phyloP scores from a whole-genome alignment of 1,140 invertebrate species.

The Oreohelix idahoensis region DNA sequence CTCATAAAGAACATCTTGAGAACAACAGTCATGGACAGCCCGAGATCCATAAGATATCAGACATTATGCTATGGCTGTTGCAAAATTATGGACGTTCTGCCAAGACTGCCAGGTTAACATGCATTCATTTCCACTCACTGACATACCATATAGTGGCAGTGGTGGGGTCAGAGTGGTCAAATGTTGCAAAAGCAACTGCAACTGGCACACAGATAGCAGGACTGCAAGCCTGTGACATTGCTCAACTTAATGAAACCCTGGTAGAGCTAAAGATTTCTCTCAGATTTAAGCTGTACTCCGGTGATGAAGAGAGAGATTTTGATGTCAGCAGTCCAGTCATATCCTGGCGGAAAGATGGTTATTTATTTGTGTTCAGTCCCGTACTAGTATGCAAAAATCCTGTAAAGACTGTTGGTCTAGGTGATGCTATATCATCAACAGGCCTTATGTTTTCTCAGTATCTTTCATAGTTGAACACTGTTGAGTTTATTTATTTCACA shows the following conservation, averaged over 20 bases:
- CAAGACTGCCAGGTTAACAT: constrained; percentile 67
- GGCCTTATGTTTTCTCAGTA: constrained; percentile 73
- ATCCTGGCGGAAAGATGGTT: constrained; percentile 70
- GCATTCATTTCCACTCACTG: constrained; percentile 75
- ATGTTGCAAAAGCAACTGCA: constrained; percentile 71
- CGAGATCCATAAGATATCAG: constrained; percentile 70
- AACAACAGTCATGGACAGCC: constrained; percentile 58
- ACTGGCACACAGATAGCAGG: constrained; percentile 73
- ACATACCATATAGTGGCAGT: constrained; percentile 74
- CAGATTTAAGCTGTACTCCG: constrained; percentile 68
- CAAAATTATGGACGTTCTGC: constrained; percentile 70
- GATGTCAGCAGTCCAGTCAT: constrained; percentile 67
- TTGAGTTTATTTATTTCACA: no score
- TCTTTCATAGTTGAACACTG: constrained; percentile 11
- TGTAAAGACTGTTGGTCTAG: constrained; percentile 74
- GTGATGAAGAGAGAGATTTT: constrained; percentile 63
- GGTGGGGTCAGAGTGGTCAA: constrained; percentile 69
- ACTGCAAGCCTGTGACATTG: constrained; percentile 72
- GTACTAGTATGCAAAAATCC: constrained; percentile 75
- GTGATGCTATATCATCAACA: constrained; percentile 75
- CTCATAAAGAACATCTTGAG: constrained; percentile 68
- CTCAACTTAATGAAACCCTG: constrained; percentile 57
- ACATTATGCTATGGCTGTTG: constrained; percentile 74
- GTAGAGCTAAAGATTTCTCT: constrained; percentile 70
- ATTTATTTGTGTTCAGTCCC: constrained; percentile 74